Base-by-base conservation (phyloP, 1,140 invertebrate genomes). In the Drosophila sproati region DNA sequence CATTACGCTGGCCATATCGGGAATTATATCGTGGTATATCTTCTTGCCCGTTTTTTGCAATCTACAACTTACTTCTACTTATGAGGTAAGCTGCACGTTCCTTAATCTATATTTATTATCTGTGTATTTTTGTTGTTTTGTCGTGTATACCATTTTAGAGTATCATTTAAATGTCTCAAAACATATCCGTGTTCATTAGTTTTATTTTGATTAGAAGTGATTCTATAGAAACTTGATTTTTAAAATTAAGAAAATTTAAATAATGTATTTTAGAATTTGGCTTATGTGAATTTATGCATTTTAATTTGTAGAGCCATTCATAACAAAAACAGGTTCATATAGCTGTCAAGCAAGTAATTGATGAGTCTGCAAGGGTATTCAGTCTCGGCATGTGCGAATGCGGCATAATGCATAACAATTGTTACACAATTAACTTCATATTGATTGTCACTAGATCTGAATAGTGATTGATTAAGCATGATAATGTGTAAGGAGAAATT, bases 31-130 rank as follows among this genome's bases (percentile, higher is more conserved):
- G 87, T 95, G 95, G 2, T 94, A 95, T 77, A 93, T 98, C 3
- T 97, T 96, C 87, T 92, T 98, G 45, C 97, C 97, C 0, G 95
- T 98, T 0, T 98, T 97, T 91, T 96, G 97, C 90, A 94, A 96
- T 31, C 94, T 98, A 2, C 94, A 95, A 82, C 93, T 98, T 28
- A 97, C 96, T 32, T 98, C 96, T 57, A 96, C 96, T 50, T 98
- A 97, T 93, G 96, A 98, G 95, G 96, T 96, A 94, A 92, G 82
- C 69, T 59, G 71, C 64, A 62, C 76, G 71, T 73, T 80, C 61
- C 73, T 69, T 66, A 52, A 64, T 70, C 41, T 29, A 0, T 2
- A 12, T 12, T 5, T 35, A 7, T 10, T 6, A 8, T 51, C 39
- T 63, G 28, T 75, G 20, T 78, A 50, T 78, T 29, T 34, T 28